Conservation (phyloP, 2,797 vertebrate species). For the Tapirus indicus region DNA sequence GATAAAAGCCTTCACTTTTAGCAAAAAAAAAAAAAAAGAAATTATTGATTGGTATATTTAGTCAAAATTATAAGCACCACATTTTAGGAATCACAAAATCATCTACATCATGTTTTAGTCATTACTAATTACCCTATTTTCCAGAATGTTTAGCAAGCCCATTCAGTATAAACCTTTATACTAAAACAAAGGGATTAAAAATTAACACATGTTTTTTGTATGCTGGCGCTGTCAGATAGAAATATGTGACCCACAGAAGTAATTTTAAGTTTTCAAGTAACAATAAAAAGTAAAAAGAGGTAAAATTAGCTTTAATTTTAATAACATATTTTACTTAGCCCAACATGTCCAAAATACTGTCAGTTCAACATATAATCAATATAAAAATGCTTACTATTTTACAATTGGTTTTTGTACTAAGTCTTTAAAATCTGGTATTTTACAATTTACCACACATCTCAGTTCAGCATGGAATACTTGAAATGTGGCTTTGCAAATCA, state of each 20-base stretch:
- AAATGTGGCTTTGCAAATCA: conserved; percentile 15
- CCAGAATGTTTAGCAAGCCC: neutral
- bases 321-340: neutral
- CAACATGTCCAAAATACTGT: conserved; percentile 15
- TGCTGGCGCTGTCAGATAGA: neutral
- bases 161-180: conserved; percentile 12
- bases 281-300: neutral
- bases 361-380: neutral
- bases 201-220: conserved; percentile 23
- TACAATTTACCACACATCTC: neutral
- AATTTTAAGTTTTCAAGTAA: conserved; percentile 40
- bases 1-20: neutral
- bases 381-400: conserved; percentile 17
- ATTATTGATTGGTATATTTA: neutral
- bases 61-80: conserved; percentile 22
- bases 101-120: neutral
- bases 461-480: neutral
- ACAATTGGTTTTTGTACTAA: neutral
- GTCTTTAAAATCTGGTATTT: conserved; percentile 23
- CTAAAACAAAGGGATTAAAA: conserved; percentile 33
- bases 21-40: neutral
- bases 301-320: conserved; percentile 36
- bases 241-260: neutral
- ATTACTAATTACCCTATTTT: neutral
- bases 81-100: conserved; percentile 24